phyloP scores from a whole-genome alignment of 2,888 invertebrate species.

The Dryocosmus kuriphilus region DNA sequence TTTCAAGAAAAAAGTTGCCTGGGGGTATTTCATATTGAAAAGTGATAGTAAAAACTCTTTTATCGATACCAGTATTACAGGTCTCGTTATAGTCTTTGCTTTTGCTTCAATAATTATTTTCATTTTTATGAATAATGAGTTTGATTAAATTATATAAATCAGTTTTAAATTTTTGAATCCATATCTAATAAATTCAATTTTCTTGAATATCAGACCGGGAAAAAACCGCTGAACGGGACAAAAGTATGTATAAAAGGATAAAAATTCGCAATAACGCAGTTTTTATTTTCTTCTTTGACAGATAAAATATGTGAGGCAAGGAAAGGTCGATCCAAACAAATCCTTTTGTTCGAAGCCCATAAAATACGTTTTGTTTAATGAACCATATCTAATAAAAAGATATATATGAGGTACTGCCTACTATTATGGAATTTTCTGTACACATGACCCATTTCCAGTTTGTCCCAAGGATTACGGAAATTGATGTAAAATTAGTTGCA shows the following conservation, averaged over 20 bases:
- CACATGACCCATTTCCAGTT: no score
- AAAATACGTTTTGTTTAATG: conserved; percentile 2
- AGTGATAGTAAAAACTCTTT: not conserved
- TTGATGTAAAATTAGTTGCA: no score
- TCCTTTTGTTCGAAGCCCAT: not conserved
- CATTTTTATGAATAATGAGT: no score
- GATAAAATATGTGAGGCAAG: not conserved
- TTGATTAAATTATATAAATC: not conserved
- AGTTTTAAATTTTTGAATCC: not conserved
- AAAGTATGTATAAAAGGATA: not conserved
- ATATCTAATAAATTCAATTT: not conserved
- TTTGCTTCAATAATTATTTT: not conserved
- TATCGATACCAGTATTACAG: not conserved
- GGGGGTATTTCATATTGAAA: not conserved
- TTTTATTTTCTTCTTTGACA: conserved; percentile 10
- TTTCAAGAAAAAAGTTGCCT: not conserved
- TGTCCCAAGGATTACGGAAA: no score
- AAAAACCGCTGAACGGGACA: not conserved
- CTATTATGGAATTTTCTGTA: no score
- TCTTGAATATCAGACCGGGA: not conserved
- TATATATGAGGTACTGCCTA: no score
- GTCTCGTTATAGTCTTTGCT: no score
- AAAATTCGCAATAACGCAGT: not conserved
- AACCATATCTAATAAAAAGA: not conserved
- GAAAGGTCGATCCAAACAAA: conserved; percentile 12